A percentile compares a stretch with the other conserved stretches of the same genome.
phyloP scores from a whole-genome alignment of 2,888 invertebrate species.

The Ceriagrion tenellum region DNA sequence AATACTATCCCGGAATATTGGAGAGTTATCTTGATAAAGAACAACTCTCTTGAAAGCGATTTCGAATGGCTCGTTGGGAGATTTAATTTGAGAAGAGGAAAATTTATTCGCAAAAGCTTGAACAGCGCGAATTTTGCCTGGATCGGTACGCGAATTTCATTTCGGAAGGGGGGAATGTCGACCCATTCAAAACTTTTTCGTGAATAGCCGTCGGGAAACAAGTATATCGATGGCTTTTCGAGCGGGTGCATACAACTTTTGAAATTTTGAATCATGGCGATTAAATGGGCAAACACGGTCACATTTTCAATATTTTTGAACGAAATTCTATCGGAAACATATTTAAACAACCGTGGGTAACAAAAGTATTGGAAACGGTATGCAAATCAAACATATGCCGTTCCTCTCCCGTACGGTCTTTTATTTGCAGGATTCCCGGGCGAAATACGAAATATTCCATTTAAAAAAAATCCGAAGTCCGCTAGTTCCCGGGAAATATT shows the following conservation, averaged over 20 bases:
- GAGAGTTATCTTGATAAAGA: not conserved
- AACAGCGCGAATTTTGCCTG: not conserved
- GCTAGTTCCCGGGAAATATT: not conserved
- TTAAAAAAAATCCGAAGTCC: not conserved
- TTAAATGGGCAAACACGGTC: not conserved
- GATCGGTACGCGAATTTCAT: not conserved
- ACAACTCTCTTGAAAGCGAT: not conserved
- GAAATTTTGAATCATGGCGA: not conserved
- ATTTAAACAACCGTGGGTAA: not conserved
- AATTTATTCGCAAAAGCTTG: not conserved
- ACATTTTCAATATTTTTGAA: not conserved
- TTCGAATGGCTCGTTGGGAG: not conserved
- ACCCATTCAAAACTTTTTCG: not conserved
- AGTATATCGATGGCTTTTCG: not conserved
- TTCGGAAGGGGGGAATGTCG: not conserved
- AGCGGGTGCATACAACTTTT: not conserved
- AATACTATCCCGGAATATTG: too few relatives aligned
- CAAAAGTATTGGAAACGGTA: slow-evolving; percentile 17
- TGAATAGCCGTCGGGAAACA: not conserved
- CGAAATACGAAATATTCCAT: slow-evolving; percentile 18
- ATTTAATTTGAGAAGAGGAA: not conserved
- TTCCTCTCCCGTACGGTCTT: not conserved
- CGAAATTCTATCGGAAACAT: slow-evolving; percentile 13
- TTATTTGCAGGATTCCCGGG: not conserved
- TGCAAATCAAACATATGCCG: not conserved